Conservation (phyloP, 2,888 invertebrate species). For the Coecobrya sp. region DNA sequence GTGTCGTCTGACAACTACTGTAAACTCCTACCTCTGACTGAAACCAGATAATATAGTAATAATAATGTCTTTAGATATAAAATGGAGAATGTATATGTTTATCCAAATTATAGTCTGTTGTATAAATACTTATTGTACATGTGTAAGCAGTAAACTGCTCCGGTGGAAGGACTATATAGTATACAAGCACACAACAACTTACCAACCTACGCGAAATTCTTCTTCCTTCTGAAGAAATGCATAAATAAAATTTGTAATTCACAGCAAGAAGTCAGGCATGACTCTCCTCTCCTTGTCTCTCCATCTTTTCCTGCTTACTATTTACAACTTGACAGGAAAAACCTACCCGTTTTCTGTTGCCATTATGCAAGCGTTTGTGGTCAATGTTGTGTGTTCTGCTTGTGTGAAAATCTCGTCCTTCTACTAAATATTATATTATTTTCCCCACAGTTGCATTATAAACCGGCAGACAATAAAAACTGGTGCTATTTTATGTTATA, state of each 20-base stretch:
- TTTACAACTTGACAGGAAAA: slow-evolving; percentile 44
- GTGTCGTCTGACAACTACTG: slow-evolving; percentile 34
- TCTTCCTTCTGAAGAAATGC: slow-evolving; percentile 33
- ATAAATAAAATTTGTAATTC: slow-evolving; percentile 54
- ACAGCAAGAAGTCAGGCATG: slow-evolving; percentile 58
- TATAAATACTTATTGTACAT: not conserved
- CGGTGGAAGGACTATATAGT: not conserved
- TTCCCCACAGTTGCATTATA: not conserved
- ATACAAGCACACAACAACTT: slow-evolving; percentile 49
- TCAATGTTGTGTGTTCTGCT: not conserved
- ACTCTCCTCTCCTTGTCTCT: slow-evolving; percentile 24
- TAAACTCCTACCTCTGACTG: slow-evolving; percentile 19
- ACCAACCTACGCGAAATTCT: slow-evolving; percentile 72
- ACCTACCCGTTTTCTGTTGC: not conserved
- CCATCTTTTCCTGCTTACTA: not conserved
- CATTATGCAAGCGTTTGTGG: slow-evolving; percentile 4
- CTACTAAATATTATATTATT: not conserved
- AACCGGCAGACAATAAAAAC: slow-evolving; percentile 62
- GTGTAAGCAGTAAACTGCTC: slow-evolving; percentile 2
- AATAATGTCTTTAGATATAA: not conserved
- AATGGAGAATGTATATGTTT: not conserved
- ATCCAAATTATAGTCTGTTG: not conserved
- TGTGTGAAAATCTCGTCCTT: slow-evolving; percentile 19
- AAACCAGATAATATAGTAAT: slow-evolving; percentile 34
- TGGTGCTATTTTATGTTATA: slow-evolving; percentile 61